These are phyloP conservation scores for Gephyroberyx darwinii DNA, from an alignment of 2,797 vertebrate species.

Conservation along the genomic window DNA sequence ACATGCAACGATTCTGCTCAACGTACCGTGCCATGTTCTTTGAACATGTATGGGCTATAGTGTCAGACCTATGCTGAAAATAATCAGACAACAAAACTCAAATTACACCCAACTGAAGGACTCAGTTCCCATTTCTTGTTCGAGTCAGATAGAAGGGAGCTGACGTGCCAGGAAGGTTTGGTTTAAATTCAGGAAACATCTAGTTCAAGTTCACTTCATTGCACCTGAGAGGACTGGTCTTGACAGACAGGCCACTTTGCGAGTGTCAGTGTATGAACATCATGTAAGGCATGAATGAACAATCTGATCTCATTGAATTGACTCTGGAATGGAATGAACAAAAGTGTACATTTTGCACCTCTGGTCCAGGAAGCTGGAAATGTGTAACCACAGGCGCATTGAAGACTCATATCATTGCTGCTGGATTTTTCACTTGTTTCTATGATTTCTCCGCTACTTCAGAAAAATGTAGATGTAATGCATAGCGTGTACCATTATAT, in stretches of 20 bases:
- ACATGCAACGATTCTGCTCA: constrained; percentile 61
- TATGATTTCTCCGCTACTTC: too few species aligned
- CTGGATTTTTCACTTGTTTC: background rate
- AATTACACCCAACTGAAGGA: constrained; percentile 22
- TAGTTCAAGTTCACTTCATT: constrained; percentile 73
- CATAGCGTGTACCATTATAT: background rate
- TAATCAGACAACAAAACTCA: constrained; percentile 40
- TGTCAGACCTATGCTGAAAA: constrained; percentile 45
- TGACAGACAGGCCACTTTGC: constrained; percentile 76
- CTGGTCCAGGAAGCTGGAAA: constrained; percentile 24
- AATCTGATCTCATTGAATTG: constrained; percentile 69
- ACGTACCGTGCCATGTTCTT: constrained; percentile 50
- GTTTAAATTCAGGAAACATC: constrained; percentile 74
- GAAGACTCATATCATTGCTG: background rate
- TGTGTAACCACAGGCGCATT: constrained; percentile 12
- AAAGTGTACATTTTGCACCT: constrained; percentile 37
- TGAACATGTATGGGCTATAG: constrained; percentile 40
- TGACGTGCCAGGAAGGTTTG: constrained; percentile 60
- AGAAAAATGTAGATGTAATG: background rate
- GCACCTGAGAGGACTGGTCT: constrained; percentile 73
- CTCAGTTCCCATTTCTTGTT: constrained; percentile 34
- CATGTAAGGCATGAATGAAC: constrained; percentile 68
- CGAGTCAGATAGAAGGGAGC: constrained; percentile 29
- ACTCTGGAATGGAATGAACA: constrained; percentile 65
- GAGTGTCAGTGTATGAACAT: constrained; percentile 60